Conservation (phyloP, 2,888 invertebrate species). For the Mythimna lalbum region DNA sequence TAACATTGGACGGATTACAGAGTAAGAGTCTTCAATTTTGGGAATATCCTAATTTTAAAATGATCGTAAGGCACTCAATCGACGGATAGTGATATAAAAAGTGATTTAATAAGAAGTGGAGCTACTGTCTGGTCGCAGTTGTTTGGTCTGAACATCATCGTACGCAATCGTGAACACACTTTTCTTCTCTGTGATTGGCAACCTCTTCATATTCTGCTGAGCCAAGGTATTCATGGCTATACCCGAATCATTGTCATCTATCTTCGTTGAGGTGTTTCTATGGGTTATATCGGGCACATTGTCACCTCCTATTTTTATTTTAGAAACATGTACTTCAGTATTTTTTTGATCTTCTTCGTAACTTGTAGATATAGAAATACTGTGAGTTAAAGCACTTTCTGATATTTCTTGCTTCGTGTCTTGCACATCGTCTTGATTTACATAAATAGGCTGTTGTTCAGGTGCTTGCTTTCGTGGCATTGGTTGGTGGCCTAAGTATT, state of each 20-base stretch:
- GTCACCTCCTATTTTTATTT: constrained; percentile 87
- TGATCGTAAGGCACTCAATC: constrained; percentile 79
- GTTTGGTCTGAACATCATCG: constrained; percentile 96
- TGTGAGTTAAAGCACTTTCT: constrained; percentile 85
- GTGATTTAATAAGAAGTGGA: constrained; percentile 91
- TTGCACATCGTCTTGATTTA: constrained; percentile 86
- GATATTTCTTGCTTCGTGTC: constrained; percentile 77
- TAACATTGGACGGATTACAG: constrained; percentile 71
- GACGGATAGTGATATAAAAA: constrained; percentile 59
- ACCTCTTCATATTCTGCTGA: constrained; percentile 90
- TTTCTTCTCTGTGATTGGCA: constrained; percentile 96
- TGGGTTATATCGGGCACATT: constrained; percentile 69
- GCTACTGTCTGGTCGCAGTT: constrained; percentile 95
- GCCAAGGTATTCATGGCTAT: constrained; percentile 93
- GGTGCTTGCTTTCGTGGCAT: constrained; percentile 76
- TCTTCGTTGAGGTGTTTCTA: constrained; percentile 75
- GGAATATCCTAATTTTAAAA: constrained; percentile 66
- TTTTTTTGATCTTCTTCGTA: constrained; percentile 81
- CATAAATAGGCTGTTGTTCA: constrained; percentile 87
- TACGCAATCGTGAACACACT: constrained; percentile 98
- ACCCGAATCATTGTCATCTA: constrained; percentile 95
- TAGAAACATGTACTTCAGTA: constrained; percentile 91
- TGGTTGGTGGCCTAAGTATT: constrained; percentile 91
- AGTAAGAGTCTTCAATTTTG: constrained; percentile 59
- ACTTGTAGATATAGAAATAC: constrained; percentile 86